A percentile compares a stretch with the other conserved stretches of the same genome.
Conservation (phyloP, 2,797 vertebrate genomes). For the Lycodopsis pacificus region DNA sequence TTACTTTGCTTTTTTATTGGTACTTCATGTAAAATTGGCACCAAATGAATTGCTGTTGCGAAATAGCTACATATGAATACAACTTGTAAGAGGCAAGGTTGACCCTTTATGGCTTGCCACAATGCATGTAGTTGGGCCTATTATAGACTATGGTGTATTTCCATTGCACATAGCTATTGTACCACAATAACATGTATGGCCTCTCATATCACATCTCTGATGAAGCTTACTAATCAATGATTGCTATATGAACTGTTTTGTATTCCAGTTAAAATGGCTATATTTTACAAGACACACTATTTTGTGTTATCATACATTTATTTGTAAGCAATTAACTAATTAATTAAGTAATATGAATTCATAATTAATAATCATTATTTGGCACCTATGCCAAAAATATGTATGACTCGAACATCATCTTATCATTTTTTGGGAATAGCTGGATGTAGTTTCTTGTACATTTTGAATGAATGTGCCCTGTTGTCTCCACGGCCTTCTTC, state of each 20-base stretch:
- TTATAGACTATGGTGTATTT: background rate
- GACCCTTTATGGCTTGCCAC: conserved; percentile 24
- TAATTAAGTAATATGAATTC: background rate
- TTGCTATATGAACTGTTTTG: background rate
- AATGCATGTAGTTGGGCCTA: background rate
- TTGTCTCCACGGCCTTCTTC: background rate
- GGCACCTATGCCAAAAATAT: background rate
- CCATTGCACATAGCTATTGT: background rate
- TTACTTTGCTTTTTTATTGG: background rate
- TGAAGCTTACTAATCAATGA: background rate
- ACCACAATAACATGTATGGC: background rate
- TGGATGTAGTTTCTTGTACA: background rate
- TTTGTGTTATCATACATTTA: background rate
- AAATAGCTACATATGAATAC: conserved; percentile 24
- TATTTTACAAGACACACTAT: background rate
- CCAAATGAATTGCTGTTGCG: background rate
- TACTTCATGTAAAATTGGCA: background rate
- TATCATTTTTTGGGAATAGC: background rate
- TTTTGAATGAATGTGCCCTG: background rate
- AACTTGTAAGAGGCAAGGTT: background rate
- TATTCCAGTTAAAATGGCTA: background rate
- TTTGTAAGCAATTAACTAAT: background rate
- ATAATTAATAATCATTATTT: background rate
- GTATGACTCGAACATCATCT: background rate
- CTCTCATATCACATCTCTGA: background rate